Conservation (phyloP, 2,888 invertebrate species). For the Xestia rhomboidea region DNA sequence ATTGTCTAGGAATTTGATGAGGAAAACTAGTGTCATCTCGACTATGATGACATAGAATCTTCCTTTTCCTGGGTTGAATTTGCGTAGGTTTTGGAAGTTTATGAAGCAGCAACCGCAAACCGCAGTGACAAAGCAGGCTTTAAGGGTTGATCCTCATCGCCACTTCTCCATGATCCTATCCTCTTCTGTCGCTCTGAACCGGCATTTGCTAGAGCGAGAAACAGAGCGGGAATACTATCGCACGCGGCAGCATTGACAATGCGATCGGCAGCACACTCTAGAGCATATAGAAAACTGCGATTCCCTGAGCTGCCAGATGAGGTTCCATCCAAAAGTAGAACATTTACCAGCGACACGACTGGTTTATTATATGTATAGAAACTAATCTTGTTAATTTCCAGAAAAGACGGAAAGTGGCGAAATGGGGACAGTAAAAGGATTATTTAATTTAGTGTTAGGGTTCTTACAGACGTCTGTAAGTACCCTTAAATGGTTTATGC, state of each 20-base stretch:
- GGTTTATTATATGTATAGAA: too few species aligned
- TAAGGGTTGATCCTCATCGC: too few species aligned
- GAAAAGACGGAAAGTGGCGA: background rate
- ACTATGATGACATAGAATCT: background rate
- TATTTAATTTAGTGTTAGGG: too few species aligned
- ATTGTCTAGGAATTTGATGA: conserved; percentile 20
- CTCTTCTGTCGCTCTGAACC: background rate
- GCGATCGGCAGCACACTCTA: background rate
- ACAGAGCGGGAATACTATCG: background rate
- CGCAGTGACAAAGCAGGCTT: background rate
- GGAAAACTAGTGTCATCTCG: conserved; percentile 4
- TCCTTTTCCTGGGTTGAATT: background rate
- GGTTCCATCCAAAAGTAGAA: background rate
- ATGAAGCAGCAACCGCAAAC: background rate
- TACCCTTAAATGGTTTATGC: too few species aligned
- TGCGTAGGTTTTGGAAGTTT: background rate
- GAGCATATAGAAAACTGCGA: background rate
- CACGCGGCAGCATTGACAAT: background rate
- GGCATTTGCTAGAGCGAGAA: background rate
- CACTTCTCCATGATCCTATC: background rate
- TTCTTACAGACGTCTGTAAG: too few species aligned
- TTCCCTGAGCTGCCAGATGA: too few species aligned
- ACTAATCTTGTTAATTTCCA: background rate
- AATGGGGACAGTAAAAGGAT: too few species aligned
- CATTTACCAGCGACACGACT: background rate